Conservation (phyloP, 2,113 vertebrate genomes). For the Mixornis gularis region DNA sequence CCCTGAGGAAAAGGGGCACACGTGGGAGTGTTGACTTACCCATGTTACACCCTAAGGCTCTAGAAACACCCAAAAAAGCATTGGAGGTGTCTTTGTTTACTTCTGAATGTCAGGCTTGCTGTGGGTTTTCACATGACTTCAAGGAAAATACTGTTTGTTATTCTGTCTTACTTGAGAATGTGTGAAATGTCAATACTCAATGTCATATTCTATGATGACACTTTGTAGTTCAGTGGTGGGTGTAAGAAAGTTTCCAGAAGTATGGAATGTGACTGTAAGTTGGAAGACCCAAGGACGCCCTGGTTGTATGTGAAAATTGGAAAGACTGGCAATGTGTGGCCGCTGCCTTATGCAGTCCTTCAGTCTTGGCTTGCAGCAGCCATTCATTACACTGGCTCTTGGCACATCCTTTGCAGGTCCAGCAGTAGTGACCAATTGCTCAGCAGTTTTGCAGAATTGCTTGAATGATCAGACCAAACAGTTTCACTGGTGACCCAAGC, state of each 20-base stretch:
- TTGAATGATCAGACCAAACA: neutral
- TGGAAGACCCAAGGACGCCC: neutral
- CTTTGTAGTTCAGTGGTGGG: neutral
- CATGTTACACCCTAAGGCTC: neutral
- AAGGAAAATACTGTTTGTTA: neutral
- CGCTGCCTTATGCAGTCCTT: neutral
- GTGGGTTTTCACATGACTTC: neutral
- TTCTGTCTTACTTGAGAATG: neutral
- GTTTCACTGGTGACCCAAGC: neutral
- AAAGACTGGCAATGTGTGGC: neutral
- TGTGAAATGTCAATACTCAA: neutral
- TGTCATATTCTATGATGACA: neutral
- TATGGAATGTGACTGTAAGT: neutral
- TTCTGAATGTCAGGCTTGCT: neutral
- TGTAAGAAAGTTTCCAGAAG: neutral
- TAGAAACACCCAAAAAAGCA: neutral
- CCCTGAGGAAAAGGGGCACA: neutral
- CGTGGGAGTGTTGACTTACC: rapidly evolving
- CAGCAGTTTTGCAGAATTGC: neutral
- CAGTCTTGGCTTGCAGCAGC: neutral
- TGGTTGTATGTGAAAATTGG: neutral
- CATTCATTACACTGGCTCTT: neutral
- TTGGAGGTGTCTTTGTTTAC: neutral
- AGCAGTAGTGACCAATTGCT: neutral
- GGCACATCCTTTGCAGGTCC: neutral